Base-by-base conservation (phyloP, 2,113 vertebrate species). In the Proterorhinus semilunaris region DNA sequence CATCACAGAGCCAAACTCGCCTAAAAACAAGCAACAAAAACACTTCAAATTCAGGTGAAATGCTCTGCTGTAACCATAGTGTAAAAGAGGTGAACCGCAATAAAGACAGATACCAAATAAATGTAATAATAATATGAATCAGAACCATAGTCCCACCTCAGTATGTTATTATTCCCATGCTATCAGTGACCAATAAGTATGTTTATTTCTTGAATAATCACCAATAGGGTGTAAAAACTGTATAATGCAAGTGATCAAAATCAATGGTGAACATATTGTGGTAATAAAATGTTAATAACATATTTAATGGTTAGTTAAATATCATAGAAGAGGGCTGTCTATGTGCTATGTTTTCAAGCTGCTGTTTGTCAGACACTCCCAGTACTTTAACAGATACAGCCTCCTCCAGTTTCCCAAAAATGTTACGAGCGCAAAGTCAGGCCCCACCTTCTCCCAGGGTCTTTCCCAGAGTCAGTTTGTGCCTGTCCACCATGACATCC, bases 1-100 rank as follows among this genome's bases (percentile, higher is more conserved):
- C 95, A 97, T 96, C 67, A 97, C 96, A 0, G 96, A 96, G 80
- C 96, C 96, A 55, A 96, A 97, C 82, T 96, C 96, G 45, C 96
- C 95, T 96, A 81, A 6, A 54, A 66, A 53, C 73, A 43, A 80
- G 12, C 69, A 11, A 73, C 9, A 72, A 21, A 61, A 61, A 16
- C 58, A 61, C 27, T 36, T 61, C 58, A 61, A 43, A 44, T n/a
- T n/a, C 13, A 44, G 7, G 15, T 44, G 42, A 44, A 13, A 8
- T 21, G 10, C 10, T 53, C 21, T 21, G 21, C 21, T 21, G 21
- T 21, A 21, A 21, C 21, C 21, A 21, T 21, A 21, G 21, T n/a
- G n/a, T n/a, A n/a, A n/a, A n/a, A n/a, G n/a, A n/a, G 2, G 21
- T 21, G 21, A 21, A 21, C 21, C 21, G 1, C 21, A 21, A 21